These are phyloP conservation scores for Acanthisitta chloris DNA, from an alignment of 2,113 vertebrate species.

Conservation along the genomic window DNA sequence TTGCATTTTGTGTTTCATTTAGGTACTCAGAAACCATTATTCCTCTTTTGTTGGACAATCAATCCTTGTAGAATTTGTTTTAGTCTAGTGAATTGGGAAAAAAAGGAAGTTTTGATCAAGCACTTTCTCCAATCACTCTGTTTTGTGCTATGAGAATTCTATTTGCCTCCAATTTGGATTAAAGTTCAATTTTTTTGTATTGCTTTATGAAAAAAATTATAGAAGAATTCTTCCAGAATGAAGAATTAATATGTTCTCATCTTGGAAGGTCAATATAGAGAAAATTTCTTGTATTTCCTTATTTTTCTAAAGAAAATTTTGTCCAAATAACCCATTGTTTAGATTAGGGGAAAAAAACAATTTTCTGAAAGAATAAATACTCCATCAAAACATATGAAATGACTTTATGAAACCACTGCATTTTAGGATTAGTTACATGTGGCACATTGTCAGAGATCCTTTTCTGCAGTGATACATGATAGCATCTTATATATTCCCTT, in stretches of 20 bases:
- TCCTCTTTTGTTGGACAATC: background rate
- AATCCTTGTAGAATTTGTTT: background rate
- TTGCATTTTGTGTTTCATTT: background rate
- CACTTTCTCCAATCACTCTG: background rate
- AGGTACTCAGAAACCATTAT: background rate
- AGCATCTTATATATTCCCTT: background rate
- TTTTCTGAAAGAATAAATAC: background rate
- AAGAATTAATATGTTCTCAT: background rate
- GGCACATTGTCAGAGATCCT: background rate
- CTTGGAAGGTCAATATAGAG: background rate
- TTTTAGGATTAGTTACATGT: background rate
- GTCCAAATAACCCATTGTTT: background rate
- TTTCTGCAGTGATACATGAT: background rate
- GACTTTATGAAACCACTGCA: background rate
- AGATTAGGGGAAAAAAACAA: background rate
- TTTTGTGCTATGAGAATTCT: background rate
- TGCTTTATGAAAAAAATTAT: background rate
- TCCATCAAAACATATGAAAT: background rate
- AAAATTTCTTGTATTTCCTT: background rate
- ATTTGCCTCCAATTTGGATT: background rate
- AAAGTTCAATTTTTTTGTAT: background rate
- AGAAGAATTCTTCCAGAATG: background rate
- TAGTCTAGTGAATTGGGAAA: background rate
- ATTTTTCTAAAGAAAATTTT: background rate
- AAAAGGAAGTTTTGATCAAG: background rate